Evolutionary conservation across 2,888 invertebrate species (phyloP).

Genomic region (Brachyopa scutellaris): DNA sequence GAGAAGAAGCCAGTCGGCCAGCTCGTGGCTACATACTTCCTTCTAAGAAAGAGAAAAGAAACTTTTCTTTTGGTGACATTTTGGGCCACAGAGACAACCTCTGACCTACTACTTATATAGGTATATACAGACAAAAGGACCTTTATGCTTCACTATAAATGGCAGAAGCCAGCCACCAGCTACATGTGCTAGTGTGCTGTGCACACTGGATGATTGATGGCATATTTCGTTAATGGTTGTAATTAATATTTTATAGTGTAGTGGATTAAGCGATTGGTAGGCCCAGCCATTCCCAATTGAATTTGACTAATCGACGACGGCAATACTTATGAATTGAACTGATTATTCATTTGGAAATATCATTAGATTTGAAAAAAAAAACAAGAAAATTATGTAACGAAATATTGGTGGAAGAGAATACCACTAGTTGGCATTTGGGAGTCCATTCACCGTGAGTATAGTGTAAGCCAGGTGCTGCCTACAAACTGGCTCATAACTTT

Average conservation of each 20-base stretch:
- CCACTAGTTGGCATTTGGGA: too few relatives aligned
- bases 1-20: neutral
- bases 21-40: neutral
- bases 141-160: neutral
- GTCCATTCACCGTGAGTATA: too few relatives aligned
- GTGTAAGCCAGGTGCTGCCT: too few relatives aligned
- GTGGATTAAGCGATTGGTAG: constrained; percentile 10
- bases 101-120: neutral
- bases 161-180: neutral
- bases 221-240: constrained; percentile 33
- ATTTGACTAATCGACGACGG: constrained; percentile 18
- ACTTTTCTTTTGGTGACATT: constrained; percentile 10
- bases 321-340: constrained; percentile 32
- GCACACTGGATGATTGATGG: constrained; percentile 46
- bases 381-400: too few relatives aligned
- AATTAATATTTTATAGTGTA: constrained; percentile 40
- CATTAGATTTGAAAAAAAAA: neutral
- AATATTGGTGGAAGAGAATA: too few relatives aligned
- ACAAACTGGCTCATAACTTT: too few relatives aligned
- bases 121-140: neutral
- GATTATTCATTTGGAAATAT: constrained; percentile 22
- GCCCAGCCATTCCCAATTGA: too few relatives aligned
- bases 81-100: constrained; percentile 6
- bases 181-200: too few relatives aligned
- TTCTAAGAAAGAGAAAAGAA: constrained; percentile 14